phyloP scores from a whole-genome alignment of 2,113 vertebrate species.

The Galemys pyrenaicus region DNA sequence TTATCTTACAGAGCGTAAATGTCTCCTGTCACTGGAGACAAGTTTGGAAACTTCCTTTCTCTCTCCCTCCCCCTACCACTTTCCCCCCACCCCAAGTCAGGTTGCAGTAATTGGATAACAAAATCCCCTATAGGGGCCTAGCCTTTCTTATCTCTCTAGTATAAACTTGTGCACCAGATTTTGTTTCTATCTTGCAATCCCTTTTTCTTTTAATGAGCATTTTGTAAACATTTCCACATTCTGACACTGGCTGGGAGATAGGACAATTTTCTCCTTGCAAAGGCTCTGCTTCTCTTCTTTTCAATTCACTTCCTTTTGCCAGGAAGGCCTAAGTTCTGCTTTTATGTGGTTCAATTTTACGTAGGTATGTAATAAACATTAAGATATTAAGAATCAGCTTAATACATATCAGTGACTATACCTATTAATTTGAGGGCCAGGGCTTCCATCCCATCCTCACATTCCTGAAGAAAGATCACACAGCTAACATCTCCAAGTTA shows the following conservation, averaged over 20 bases:
- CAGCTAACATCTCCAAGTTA: constrained; percentile 6
- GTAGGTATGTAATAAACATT: background rate
- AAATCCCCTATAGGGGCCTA: constrained; percentile 87
- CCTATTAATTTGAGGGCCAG: background rate
- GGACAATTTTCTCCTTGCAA: constrained; percentile 85
- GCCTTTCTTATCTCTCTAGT: constrained; percentile 94
- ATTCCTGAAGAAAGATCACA: constrained; percentile 21
- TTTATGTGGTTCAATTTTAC: constrained; percentile 25
- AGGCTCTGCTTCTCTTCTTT: constrained; percentile 75
- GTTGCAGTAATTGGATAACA: constrained; percentile 90
- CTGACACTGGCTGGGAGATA: constrained; percentile 90
- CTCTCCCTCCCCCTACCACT: constrained; percentile 85
- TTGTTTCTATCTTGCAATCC: constrained; percentile 93
- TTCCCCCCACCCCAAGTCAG: constrained; percentile 84
- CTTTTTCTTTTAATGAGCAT: constrained; percentile 97
- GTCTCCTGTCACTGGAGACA: constrained; percentile 89
- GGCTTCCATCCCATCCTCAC: background rate
- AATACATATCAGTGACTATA: background rate
- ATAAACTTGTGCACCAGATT: constrained; percentile 93
- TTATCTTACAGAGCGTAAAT: constrained; percentile 83
- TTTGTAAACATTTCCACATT: constrained; percentile 97
- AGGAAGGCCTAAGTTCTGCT: constrained; percentile 44
- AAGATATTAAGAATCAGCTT: constrained; percentile 20
- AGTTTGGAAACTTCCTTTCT: constrained; percentile 89
- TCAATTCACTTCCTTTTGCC: constrained; percentile 76